Evolutionary conservation across 1,140 invertebrate genomes (phyloP), one percentile per base, ranked within the genome.

Genomic region (Papilio aristodemus): DNA sequence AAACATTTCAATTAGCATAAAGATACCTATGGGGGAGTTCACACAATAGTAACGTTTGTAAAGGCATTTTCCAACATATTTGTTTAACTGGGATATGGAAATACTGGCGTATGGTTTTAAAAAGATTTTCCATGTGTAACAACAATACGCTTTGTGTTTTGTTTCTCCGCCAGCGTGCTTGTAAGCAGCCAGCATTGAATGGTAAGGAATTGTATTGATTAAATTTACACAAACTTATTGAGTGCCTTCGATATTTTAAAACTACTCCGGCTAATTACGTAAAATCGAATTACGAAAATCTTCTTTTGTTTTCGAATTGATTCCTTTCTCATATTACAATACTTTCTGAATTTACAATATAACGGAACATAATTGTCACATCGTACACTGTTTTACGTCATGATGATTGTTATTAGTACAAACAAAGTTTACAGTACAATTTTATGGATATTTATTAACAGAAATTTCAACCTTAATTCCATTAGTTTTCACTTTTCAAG

Each of bases 131-230:
- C 9, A 32, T 32, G 27, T 32, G 27, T 46, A 17, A 39, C 38
- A 39, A 50, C 46, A 50, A 50, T 50, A 22, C 17, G 46, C 46
- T 50, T 50, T 50, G 46, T 50, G 46, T 50, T 50, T 50, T 22
- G 19, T 17, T 50, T 50, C 46, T 17, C 17, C 46, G 9, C 19
- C 9, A 19, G 46, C 46, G 46, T 22, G 46, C 17, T 50, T 50
- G 4, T 32, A 32, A 32, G 27, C 17, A 50, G 17, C 46, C 17
- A 22, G 46, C 46, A 22, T 50, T 50, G 17, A 50, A 22, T 50
- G 3, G 17, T 9, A 50, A 50, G 11, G 46, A 50, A 50, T 22
- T 50, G 46, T 50, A 22, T 19, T 22, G 6, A 17, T n/a, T 7
- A 7, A n/a, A 50, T 17, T 22, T 10, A 50, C 8, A 19, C 43